A percentile compares a stretch with the other conserved stretches of the same genome.
These are phyloP conservation scores for Columbina picui DNA, from an alignment of 2,113 vertebrate genomes.

Conservation along the genomic window DNA sequence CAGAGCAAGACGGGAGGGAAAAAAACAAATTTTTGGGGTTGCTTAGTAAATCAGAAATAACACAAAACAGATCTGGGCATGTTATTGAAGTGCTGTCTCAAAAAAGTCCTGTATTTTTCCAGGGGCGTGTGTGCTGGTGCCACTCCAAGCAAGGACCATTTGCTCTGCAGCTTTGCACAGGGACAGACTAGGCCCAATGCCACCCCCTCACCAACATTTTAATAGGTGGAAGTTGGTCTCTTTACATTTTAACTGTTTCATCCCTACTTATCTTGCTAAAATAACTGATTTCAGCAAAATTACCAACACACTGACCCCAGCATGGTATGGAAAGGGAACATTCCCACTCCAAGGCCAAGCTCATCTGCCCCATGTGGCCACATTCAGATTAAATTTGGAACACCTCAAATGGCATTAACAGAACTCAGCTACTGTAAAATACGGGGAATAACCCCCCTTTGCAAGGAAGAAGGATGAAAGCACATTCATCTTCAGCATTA, in stretches of 20 bases:
- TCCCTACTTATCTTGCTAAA: neutral
- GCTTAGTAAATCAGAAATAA: neutral
- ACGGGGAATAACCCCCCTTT: neutral
- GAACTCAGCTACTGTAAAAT: constrained; percentile 15
- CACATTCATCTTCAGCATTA: constrained; percentile 45
- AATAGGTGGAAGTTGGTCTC: neutral
- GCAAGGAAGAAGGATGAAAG: constrained; percentile 25
- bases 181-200: neutral
- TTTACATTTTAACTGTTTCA: neutral
- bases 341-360: neutral
- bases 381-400: neutral
- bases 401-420: constrained; percentile 13
- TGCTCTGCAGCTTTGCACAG: neutral
- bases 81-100: neutral
- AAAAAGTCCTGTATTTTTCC: neutral
- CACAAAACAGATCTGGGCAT: neutral
- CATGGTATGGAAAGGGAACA: neutral
- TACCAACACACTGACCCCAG: neutral
- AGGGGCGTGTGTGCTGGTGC: fast-evolving
- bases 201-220: fast-evolving
- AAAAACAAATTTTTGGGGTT: neutral
- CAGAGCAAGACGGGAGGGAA: neutral
- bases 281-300: neutral
- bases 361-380: neutral
- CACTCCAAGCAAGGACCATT: neutral